Conservation (phyloP, 2,797 vertebrate species). For the Phrynocephalus forsythii region DNA sequence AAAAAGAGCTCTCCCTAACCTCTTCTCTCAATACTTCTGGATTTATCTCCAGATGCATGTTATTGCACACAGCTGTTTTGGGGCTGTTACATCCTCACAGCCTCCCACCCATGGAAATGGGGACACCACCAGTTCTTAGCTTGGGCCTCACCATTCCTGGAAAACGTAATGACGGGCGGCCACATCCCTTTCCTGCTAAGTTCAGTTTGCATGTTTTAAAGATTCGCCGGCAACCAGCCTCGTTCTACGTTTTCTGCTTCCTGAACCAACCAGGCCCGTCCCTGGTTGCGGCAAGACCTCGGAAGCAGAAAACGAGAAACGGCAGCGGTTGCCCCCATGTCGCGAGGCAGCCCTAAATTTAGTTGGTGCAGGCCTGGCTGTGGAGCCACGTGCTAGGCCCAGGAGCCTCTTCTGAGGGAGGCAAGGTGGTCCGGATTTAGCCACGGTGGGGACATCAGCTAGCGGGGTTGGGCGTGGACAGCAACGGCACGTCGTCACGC, state of each 20-base stretch:
- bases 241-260: not conserved
- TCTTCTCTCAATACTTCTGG: not conserved
- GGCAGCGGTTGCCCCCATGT: too few relatives aligned
- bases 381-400: not conserved
- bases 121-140: too few relatives aligned
- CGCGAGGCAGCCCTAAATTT: not conserved
- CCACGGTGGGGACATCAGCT: conserved; percentile 71
- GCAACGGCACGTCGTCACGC: conserved; percentile 89
- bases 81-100: not conserved
- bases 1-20: not conserved
- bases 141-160: not conserved
- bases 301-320: not conserved
- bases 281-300: not conserved
- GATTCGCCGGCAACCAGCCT: not conserved
- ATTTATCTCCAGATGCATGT: not conserved
- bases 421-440: not conserved
- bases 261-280: not conserved
- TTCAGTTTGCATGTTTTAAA: not conserved
- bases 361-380: not conserved
- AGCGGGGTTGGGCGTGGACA: conserved; percentile 89
- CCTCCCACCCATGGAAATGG: not conserved
- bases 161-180: not conserved
- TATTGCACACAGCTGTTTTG: not conserved
- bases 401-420: not conserved
- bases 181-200: not conserved